Evolutionary conservation across 2,797 vertebrate genomes (phyloP).

Genomic region (Tolypeutes matacus): DNA sequence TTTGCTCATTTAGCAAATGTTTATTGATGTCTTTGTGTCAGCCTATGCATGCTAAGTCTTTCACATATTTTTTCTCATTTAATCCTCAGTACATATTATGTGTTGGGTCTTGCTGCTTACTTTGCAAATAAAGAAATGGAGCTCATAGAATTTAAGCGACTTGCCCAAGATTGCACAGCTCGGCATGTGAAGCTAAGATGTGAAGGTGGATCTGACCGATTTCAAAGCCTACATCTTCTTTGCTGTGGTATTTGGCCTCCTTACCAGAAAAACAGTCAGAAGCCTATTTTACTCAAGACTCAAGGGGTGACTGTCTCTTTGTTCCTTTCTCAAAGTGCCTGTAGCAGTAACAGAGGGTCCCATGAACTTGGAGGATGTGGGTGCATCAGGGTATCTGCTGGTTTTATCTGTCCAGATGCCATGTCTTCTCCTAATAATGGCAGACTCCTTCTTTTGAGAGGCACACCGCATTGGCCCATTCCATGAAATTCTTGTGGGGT

Average conservation of each 20-base stretch:
- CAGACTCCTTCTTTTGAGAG: neutral
- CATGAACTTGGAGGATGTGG: neutral
- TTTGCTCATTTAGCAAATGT: constrained; percentile 71
- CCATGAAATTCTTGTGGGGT: neutral
- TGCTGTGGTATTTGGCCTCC: constrained; percentile 17
- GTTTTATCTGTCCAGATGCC: neutral
- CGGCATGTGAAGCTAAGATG: neutral
- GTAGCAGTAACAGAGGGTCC: neutral
- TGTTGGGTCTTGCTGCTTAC: constrained; percentile 58
- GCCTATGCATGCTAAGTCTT: constrained; percentile 54
- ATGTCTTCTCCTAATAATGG: neutral
- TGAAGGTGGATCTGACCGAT: constrained; percentile 46
- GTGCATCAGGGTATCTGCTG: neutral
- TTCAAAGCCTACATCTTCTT: constrained; percentile 39
- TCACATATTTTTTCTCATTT: constrained; percentile 66
- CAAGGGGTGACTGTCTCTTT: neutral
- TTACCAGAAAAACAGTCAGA: neutral
- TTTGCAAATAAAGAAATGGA: constrained; percentile 71
- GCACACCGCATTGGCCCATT: neutral
- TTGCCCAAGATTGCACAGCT: constrained; percentile 35
- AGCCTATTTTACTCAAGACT: constrained; percentile 28
- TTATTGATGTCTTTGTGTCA: constrained; percentile 69
- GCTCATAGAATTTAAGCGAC: constrained; percentile 69
- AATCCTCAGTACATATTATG: constrained; percentile 59
- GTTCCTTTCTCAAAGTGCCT: neutral